Percentiles rank a stretch among this genome's conserved stretches.
Evolutionary conservation across 2,797 vertebrate genomes (phyloP).

Genomic region (Sebastes trivittatus): DNA sequence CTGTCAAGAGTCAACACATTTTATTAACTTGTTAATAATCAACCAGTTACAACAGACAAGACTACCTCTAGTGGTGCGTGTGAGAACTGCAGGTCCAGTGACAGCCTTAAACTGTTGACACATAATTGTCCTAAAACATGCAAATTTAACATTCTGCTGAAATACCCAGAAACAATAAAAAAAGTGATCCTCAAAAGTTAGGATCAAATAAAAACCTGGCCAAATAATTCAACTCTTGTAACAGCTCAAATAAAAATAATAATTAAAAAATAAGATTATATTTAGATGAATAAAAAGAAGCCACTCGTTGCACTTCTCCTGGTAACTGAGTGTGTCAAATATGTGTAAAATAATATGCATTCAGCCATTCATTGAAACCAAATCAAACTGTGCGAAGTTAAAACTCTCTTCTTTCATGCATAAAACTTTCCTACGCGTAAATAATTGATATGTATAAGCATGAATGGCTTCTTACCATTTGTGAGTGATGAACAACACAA

Average conservation of each 20-base stretch:
- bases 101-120: background rate
- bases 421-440: background rate
- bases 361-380: slow-evolving; percentile 3
- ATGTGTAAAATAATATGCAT: background rate
- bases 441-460: background rate
- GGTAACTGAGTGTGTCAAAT: background rate
- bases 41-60: slow-evolving; percentile 7
- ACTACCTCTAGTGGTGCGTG: slow-evolving; percentile 53
- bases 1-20: slow-evolving; percentile 25
- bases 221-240: background rate
- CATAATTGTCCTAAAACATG: background rate
- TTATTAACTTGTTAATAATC: slow-evolving; percentile 3
- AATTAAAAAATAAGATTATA: background rate
- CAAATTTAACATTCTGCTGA: background rate
- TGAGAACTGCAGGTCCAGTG: slow-evolving; percentile 22
- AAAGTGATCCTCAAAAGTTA: background rate
- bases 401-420: background rate
- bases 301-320: too few relatives aligned
- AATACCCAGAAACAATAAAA: background rate
- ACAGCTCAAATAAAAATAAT: background rate
- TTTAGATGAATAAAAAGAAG: background rate
- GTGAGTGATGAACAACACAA: slow-evolving; percentile 56
- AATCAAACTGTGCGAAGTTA: background rate
- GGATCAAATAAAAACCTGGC: background rate
- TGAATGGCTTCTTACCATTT: slow-evolving; percentile 72